Percentiles rank a stretch among this genome's conserved stretches.
phyloP scores from a whole-genome alignment of 2,888 invertebrate species.

The Blastobasis adustella region DNA sequence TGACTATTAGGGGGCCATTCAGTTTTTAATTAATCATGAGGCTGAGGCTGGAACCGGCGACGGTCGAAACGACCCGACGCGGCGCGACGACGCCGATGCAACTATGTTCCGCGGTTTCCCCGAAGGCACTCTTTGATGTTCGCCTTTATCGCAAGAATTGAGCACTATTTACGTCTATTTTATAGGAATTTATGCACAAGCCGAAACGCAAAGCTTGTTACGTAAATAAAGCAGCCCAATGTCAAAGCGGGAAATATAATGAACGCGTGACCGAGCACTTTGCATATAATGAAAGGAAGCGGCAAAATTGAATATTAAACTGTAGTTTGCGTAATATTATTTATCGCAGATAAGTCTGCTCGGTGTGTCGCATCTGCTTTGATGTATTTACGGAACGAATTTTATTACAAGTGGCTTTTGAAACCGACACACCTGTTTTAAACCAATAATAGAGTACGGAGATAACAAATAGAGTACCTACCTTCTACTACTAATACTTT shows the following conservation, averaged over 20 bases:
- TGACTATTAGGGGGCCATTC: conserved; percentile 56
- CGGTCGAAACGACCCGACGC: conserved; percentile 20
- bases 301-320: conserved; percentile 27
- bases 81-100: conserved; percentile 17
- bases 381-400: background rate
- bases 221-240: conserved; percentile 36
- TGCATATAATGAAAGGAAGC: conserved; percentile 43
- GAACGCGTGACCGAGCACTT: conserved; percentile 39
- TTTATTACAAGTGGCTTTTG: background rate
- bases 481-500: too few species aligned
- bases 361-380: background rate
- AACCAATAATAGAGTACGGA: too few species aligned
- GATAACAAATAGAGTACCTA: too few species aligned
- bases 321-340: conserved; percentile 5
- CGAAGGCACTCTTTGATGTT: conserved; percentile 55
- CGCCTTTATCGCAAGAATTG: conserved; percentile 45
- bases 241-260: conserved; percentile 44
- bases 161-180: conserved; percentile 51
- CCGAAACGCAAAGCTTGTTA: conserved; percentile 34
- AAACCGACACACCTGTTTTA: background rate
- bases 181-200: conserved; percentile 48
- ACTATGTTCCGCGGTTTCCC: conserved; percentile 42
- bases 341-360: background rate
- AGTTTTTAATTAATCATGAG: conserved; percentile 54
- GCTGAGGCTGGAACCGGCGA: conserved; percentile 18